A percentile compares a stretch with the other conserved stretches of the same genome.
phyloP scores from a whole-genome alignment of 1,140 invertebrate species.

The Phortica variegata region DNA sequence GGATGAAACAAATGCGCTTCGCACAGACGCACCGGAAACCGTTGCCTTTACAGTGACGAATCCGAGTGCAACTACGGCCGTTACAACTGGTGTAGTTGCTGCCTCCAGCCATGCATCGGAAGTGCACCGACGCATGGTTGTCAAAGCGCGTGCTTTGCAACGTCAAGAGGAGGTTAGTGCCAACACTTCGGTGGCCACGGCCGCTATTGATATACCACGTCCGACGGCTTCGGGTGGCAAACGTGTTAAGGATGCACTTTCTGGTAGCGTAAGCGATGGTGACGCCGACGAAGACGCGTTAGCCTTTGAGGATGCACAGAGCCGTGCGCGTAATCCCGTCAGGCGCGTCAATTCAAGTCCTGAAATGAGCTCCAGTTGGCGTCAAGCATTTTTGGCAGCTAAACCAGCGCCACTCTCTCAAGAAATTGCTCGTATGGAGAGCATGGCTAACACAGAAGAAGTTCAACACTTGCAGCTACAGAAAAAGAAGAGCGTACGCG shows the following conservation, averaged over 20 bases:
- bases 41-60: not conserved
- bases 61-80: slow-evolving; percentile 3
- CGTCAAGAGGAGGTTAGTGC: slow-evolving; percentile 41
- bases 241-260: slow-evolving; percentile 40
- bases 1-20: not conserved
- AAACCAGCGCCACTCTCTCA: slow-evolving; percentile 38
- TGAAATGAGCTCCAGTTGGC: slow-evolving; percentile 86
- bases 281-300: slow-evolving; percentile 62
- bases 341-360: slow-evolving; percentile 85
- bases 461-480: slow-evolving; percentile 53
- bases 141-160: slow-evolving; percentile 35
- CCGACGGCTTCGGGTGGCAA: slow-evolving; percentile 26
- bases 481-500: slow-evolving; percentile 67
- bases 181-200: slow-evolving; percentile 40
- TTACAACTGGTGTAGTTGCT: not conserved
- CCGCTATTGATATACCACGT: slow-evolving; percentile 45
- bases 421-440: too few species aligned
- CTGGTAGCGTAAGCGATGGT: slow-evolving; percentile 59
- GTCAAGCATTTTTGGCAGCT: slow-evolving; percentile 61
- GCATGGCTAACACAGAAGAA: slow-evolving; percentile 44
- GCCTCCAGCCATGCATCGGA: too few species aligned
- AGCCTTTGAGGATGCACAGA: slow-evolving; percentile 56
- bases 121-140: slow-evolving; percentile 26
- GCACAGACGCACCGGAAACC: not conserved
- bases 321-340: slow-evolving; percentile 73